Evolutionary conservation across 2,797 vertebrate genomes (phyloP), one percentile per base, ranked within the genome.

Genomic region (Urophycis tenuis): DNA sequence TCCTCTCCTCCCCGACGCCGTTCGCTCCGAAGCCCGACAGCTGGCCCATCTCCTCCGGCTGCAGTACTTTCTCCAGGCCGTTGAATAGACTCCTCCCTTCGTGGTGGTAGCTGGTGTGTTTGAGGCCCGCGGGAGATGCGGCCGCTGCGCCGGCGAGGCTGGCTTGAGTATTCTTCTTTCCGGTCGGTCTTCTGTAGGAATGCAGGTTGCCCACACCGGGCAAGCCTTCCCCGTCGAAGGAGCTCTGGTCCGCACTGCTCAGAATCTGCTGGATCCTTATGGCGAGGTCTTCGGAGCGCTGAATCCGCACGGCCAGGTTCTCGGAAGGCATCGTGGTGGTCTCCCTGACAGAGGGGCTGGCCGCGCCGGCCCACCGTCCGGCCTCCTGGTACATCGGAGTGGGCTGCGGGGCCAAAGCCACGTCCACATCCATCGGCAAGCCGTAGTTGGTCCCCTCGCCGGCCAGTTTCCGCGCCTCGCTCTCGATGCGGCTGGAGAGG

Each of bases 401-500:
- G 30, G 86, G 78, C 9, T 85, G 90, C 1, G 89, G 78, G n/a
- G 77, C 49, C 71, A 81, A 69, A 81, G 84, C 11, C 25, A 69
- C 35, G 36, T 94, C 93, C 76, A 76, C 81, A 5, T 93, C 94
- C 3, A 90, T 15, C 69, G 91, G 32, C 22, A 87, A 80, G 69
- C 94, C 92, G 9, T 92, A 95, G 87, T 92, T 95, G 83, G 95
- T 89, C 19, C 92, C 92, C 73, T 93, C 91, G 0, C 94, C 93
- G 11, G 95, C 95, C 84, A 99, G 89, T 80, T 94, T 98, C 72
- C 94, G 94, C 8, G 97, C 96, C 88, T 99, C 96, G 1, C 84
- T 96, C 91, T 97, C 97, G 82, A 99, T 95, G 39, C 96, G 95
- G 79, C 88, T 95, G 71, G 96, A 98, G 73, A 99, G 92, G 25